Conservation (phyloP, 1,140 invertebrate genomes). For the Lineus longissimus region DNA sequence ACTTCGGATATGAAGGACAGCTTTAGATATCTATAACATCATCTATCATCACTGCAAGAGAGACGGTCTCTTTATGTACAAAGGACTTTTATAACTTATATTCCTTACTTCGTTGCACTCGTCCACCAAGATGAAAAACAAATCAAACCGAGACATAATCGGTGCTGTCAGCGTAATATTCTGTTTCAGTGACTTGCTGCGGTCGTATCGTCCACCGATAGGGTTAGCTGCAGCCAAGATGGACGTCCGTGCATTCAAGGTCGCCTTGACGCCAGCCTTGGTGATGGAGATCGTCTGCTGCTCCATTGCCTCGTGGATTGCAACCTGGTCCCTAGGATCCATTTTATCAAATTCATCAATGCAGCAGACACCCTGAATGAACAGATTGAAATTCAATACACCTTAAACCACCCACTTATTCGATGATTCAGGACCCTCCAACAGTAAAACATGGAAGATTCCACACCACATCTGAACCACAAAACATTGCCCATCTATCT, state of each 20-base stretch:
- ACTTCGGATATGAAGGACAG: too few relatives aligned
- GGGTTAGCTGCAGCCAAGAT: slow-evolving; percentile 98
- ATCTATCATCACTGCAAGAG: too few relatives aligned
- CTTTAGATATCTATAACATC: too few relatives aligned
- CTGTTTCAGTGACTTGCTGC: slow-evolving; percentile 89
- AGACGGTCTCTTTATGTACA: too few relatives aligned
- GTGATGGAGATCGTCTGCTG: slow-evolving; percentile 99
- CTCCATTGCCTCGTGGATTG: slow-evolving; percentile 99
- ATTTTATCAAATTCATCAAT: slow-evolving; percentile 99
- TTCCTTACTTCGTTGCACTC: slow-evolving; percentile 81
- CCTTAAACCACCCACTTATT: slow-evolving; percentile 11
- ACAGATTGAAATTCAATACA: slow-evolving; percentile 6
- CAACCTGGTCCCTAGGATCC: slow-evolving; percentile 95
- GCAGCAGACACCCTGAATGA: slow-evolving; percentile 82
- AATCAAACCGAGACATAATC: slow-evolving; percentile 98
- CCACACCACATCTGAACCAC: too few relatives aligned
- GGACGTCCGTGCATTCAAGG: slow-evolving; percentile 94
- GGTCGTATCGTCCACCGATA: slow-evolving; percentile 90
- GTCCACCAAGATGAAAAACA: slow-evolving; percentile 97
- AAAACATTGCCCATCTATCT: too few relatives aligned
- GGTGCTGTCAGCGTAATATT: slow-evolving; percentile 92
- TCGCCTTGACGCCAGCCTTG: slow-evolving; percentile 95
- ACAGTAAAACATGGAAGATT: too few relatives aligned
- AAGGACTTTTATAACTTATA: too few relatives aligned
- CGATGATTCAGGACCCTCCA: too few relatives aligned